Percentiles rank a stretch among this genome's conserved stretches.
Evolutionary conservation across 2,797 vertebrate species (phyloP).

Genomic region (Echiichthys vipera): DNA sequence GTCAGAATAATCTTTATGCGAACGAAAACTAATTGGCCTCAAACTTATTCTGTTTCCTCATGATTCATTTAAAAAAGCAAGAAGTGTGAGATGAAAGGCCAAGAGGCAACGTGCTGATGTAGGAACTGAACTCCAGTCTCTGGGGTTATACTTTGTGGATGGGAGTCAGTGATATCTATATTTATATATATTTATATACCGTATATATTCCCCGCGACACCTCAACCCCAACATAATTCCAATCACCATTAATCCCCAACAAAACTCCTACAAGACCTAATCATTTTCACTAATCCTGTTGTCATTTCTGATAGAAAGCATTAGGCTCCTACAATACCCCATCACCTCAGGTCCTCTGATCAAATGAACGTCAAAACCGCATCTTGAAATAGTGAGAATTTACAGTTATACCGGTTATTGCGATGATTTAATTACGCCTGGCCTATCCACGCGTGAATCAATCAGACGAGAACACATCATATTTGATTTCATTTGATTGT

Average conservation of each 20-base stretch:
- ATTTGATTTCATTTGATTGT: conserved; percentile 57
- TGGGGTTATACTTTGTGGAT: conserved; percentile 4
- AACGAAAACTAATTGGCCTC: not conserved
- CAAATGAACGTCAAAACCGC: conserved; percentile 24
- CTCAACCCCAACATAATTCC: not conserved
- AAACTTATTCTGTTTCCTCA: conserved; percentile 13
- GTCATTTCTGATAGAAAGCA: conserved; percentile 40
- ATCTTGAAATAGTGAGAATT: conserved; percentile 15
- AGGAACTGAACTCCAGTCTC: conserved; percentile 34
- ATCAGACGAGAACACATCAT: conserved; percentile 50
- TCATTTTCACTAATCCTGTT: conserved; percentile 35
- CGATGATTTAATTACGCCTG: conserved; percentile 38
- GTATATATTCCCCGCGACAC: conserved; percentile 22
- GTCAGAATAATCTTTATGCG: not conserved
- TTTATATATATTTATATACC: too few relatives aligned
- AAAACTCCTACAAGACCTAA: conserved; percentile 6
- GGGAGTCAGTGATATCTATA: conserved; percentile 17
- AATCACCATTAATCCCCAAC: conserved; percentile 11
- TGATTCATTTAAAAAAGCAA: conserved; percentile 15
- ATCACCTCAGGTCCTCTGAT: conserved; percentile 18
- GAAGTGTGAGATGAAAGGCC: conserved; percentile 20
- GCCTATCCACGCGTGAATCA: conserved; percentile 29
- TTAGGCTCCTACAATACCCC: not conserved
- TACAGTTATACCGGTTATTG: conserved; percentile 17
- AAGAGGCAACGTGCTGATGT: conserved; percentile 36